These are phyloP conservation scores for Gari tellinella DNA, from an alignment of 2,888 invertebrate genomes.

Conservation along the genomic window DNA sequence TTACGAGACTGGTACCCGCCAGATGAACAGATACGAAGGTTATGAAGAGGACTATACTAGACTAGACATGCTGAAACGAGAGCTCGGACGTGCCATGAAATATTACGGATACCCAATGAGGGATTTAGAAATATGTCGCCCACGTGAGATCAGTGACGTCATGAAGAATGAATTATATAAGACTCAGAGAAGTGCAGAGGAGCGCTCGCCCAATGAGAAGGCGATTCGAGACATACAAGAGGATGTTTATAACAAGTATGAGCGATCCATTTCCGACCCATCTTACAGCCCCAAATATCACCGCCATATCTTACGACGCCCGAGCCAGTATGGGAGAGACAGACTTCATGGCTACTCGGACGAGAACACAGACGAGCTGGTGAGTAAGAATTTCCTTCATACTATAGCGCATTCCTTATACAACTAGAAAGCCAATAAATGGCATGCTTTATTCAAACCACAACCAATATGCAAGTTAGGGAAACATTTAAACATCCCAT, in stretches of 20 bases:
- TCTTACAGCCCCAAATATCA: conserved; percentile 31
- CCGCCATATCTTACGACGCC: conserved; percentile 14
- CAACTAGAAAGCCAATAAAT: too few relatives aligned
- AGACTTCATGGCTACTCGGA: neutral
- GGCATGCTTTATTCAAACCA: too few relatives aligned
- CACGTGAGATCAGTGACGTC: neutral
- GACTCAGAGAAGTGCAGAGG: conserved; percentile 54
- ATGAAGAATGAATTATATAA: conserved; percentile 15
- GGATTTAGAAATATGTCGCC: neutral
- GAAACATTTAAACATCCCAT: too few relatives aligned
- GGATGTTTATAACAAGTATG: conserved; percentile 43
- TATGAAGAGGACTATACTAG: conserved; percentile 11
- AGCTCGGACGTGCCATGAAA: conserved; percentile 40
- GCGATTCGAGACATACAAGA: conserved; percentile 54
- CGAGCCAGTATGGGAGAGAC: conserved; percentile 27
- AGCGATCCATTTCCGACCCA: conserved; percentile 61
- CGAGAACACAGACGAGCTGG: neutral
- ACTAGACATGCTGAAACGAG: conserved; percentile 38
- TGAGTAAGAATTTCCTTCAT: neutral
- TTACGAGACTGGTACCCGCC: neutral
- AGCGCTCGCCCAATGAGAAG: conserved; percentile 63
- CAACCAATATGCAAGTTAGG: too few relatives aligned
- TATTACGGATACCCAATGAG: conserved; percentile 26
- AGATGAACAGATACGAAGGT: neutral
- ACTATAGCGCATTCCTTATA: too few relatives aligned